Evolutionary conservation across 2,888 invertebrate species (phyloP), one percentile per base, ranked within the genome.

Genomic region (Petrolisthes manimaculis): DNA sequence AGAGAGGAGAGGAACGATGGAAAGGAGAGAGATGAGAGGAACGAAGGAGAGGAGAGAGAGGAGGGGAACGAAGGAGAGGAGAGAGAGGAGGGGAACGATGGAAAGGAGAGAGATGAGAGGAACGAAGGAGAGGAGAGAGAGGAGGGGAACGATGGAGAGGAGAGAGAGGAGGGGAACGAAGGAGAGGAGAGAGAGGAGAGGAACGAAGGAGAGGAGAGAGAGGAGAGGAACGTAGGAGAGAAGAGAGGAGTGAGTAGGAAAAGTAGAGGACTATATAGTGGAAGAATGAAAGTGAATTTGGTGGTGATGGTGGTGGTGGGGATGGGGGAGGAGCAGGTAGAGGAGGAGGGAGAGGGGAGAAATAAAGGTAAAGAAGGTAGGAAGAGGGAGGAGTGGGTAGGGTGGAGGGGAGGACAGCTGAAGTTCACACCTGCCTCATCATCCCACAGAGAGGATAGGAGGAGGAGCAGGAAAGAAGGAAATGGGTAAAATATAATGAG

Each of bases 51-150:
- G 14, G 53, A 54, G 0, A 51, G 53, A 53, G 78, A 53, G 21
- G 24, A 55, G 56, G n/a, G 56, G 55, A 80, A 24, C n/a, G 80
- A 80, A 24, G 24, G 56, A 80, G 56, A 80, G 80, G 24, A 24
- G 56, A 24, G 24, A 80, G 80, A 80, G 56, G 21, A 21, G 55
- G 56, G 56, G 56, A 80, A 21, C 24, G 56, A 79, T 54, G 55
- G 24, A 55, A 12, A 80, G 24, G 55, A 21, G 55, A 55, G 55
- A 24, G n/a, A 12, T 5, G 24, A 21, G 79, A 79, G 79, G 54
- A 4, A 79, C 53, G 54, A n/a, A 79, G 55, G 53, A 53, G 53
- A 53, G 51, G 24, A 75, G 37, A 4, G 51, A 12, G 75, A 75
- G 37, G 24, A 12, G 51, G 24, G 51, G 21, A 75, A 24, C 6